Evolutionary conservation across 92 coral and sea anemone species (phyloP), one percentile per base, ranked within the genome.

Genomic region (Muricea muricata): DNA sequence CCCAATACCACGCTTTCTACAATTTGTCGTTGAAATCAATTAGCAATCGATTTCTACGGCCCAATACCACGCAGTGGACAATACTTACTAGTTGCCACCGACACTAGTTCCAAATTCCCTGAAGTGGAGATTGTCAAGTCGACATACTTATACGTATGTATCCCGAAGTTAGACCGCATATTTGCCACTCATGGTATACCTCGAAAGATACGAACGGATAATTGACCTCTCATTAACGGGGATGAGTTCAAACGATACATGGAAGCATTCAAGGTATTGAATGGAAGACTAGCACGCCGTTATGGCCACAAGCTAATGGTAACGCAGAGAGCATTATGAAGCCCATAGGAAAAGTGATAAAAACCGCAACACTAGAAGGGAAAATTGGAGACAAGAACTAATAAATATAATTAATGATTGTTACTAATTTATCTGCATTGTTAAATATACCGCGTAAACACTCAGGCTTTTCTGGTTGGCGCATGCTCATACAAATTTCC

Each of bases 171-270:
- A 41, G 89, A 86, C 14, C 52, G 42, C 47, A 77, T 85, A 20
- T 76, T 85, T 28, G 89, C 84, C n/a, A 85, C 84, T 46, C 50
- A 85, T 50, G 89, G 89, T 45, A 85, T 85, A 8, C 84, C 89
- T 29, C 24, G 9, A 39, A 70, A 70, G 31, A 34, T 72, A 17
- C 41, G 45, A 45, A 41, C 78, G 7, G 57, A 72, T 45, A 45
- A 40, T 30, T 33, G 78, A 41, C 57, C 78, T 15, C 78, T 58
- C 57, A 41, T 72, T 45, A 42, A 72, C 26, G 78, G 78, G 52
- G 9, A 72, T 20, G 56, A 40, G 2, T 72, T 72, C n/a, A 72
- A 72, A 25, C 29, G 78, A 50, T 72, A 72, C 34, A 41, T 39
- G 24, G 34, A 7, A 2, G 56, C 32, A 4, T 21, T 40, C n/a